phyloP scores from a whole-genome alignment of 2,113 vertebrate genomes.

The Syngnathus floridae region DNA sequence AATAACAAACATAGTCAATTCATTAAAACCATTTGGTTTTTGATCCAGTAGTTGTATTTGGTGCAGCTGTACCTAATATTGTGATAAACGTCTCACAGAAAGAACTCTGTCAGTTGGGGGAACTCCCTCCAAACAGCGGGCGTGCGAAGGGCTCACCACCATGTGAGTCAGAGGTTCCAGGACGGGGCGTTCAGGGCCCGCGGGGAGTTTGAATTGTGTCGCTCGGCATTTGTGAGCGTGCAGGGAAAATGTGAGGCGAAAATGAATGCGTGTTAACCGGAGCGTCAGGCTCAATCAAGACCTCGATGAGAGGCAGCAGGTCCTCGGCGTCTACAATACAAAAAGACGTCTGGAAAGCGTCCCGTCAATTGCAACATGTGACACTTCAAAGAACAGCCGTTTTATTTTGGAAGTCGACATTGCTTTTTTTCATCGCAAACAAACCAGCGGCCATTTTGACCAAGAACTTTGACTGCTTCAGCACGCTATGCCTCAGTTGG shows the following conservation, averaged over 20 bases:
- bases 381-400: not conserved
- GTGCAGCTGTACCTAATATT: not conserved
- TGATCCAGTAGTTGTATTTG: not conserved
- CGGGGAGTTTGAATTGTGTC: not conserved
- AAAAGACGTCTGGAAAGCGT: not conserved
- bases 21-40: not conserved
- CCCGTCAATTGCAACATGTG: not conserved
- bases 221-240: slow-evolving; percentile 1
- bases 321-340: not conserved
- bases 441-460: not conserved
- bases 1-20: not conserved
- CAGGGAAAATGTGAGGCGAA: not conserved
- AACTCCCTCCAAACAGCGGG: not conserved
- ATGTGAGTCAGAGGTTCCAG: not conserved
- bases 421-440: not conserved
- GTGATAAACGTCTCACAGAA: not conserved
- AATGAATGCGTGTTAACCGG: not conserved
- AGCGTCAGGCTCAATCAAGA: not conserved
- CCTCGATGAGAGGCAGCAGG: slow-evolving; percentile 1
- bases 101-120: not conserved
- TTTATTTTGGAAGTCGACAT: not conserved
- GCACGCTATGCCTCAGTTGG: not conserved
- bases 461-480: not conserved
- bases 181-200: not conserved
- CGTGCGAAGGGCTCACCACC: not conserved